Conservation (phyloP, 2,113 vertebrate genomes). For the Gallinago jamesoni region DNA sequence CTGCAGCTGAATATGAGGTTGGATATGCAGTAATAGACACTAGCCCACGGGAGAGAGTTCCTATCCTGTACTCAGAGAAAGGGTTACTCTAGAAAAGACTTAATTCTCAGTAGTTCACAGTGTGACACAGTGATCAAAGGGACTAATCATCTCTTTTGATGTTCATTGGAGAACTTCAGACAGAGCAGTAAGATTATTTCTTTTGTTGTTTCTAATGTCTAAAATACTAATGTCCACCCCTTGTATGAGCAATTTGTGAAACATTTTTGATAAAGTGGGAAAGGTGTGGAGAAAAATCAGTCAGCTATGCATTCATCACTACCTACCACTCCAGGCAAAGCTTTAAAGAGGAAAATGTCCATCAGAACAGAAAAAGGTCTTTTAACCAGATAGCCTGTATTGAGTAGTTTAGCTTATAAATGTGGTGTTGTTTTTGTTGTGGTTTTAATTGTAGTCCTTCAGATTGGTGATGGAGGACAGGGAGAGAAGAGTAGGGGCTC, state of each 20-base stretch:
- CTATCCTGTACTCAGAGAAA: not conserved
- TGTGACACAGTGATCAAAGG: not conserved
- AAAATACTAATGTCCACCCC: not conserved
- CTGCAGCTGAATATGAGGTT: not conserved
- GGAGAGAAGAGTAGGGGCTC: not conserved
- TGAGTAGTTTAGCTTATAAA: not conserved
- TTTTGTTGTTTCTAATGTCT: not conserved
- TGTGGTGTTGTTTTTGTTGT: not conserved
- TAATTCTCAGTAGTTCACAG: not conserved
- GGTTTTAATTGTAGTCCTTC: not conserved
- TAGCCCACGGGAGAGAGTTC: not conserved
- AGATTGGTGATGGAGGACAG: not conserved
- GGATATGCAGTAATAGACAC: not conserved
- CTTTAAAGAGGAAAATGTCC: not conserved
- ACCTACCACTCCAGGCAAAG: not conserved
- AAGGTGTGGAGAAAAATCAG: not conserved
- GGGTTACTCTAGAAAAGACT: not conserved
- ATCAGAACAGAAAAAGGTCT: not conserved
- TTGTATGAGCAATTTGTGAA: fast-evolving
- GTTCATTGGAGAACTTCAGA: not conserved
- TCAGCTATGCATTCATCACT: not conserved
- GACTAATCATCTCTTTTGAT: not conserved
- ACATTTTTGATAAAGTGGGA: not conserved
- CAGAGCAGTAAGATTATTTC: not conserved
- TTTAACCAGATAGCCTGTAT: not conserved